Conservation (phyloP, 2,888 invertebrate genomes). For the Brassicogethes aeneus region DNA sequence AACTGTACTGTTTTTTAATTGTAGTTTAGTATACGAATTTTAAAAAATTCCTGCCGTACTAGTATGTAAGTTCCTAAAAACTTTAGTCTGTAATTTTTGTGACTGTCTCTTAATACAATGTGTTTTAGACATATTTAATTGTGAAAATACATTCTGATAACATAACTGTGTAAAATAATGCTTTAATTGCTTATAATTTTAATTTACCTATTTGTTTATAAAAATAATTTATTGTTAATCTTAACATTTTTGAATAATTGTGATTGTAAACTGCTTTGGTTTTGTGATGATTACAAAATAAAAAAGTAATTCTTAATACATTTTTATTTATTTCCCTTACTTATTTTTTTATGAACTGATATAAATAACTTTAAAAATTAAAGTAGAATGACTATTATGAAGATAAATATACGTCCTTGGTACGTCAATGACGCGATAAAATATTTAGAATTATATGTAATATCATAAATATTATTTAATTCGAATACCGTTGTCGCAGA, state of each 20-base stretch:
- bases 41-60: constrained; percentile 21
- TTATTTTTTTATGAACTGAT: constrained; percentile 12
- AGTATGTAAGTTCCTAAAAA: constrained; percentile 29
- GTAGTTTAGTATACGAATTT: constrained; percentile 15
- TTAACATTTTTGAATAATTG: constrained; percentile 33
- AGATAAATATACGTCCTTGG: too few relatives aligned
- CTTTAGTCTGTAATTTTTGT: constrained; percentile 5
- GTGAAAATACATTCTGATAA: constrained; percentile 5
- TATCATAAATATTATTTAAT: too few relatives aligned
- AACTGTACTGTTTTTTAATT: constrained; percentile 13
- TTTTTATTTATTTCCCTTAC: too few relatives aligned
- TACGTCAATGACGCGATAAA: too few relatives aligned
- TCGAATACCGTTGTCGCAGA: too few relatives aligned
- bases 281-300: constrained; percentile 35
- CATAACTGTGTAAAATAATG: constrained; percentile 13
- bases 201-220: constrained; percentile 2
- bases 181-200: too few relatives aligned
- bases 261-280: constrained; percentile 37
- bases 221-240: constrained; percentile 12
- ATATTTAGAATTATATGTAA: too few relatives aligned
- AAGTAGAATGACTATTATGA: too few relatives aligned
- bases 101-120: constrained; percentile 6
- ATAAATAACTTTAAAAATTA: too few relatives aligned
- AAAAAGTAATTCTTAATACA: constrained; percentile 9
- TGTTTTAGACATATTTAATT: background rate